Evolutionary conservation across 2,113 vertebrate species (phyloP).

Genomic region (Cryptotis parvus): DNA sequence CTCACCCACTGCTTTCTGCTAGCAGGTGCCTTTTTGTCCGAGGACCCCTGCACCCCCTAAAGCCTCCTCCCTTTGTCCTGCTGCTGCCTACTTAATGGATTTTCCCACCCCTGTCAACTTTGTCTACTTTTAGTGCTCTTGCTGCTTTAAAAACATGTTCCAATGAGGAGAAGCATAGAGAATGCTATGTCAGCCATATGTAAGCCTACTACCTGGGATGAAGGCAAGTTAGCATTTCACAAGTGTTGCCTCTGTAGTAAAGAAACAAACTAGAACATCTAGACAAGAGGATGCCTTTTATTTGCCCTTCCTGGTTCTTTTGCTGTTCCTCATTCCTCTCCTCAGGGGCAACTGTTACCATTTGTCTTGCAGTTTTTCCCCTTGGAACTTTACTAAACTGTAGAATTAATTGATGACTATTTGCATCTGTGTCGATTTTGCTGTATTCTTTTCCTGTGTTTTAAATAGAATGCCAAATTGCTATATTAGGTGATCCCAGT

Average conservation of each 20-base stretch:
- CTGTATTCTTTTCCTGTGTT: not conserved
- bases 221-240: not conserved
- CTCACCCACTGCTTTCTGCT: not conserved
- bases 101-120: not conserved
- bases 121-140: not conserved
- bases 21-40: not conserved
- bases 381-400: not conserved
- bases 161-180: not conserved
- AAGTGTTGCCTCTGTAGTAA: not conserved
- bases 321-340: not conserved
- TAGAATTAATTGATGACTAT: not conserved
- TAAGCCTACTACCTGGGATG: not conserved
- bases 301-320: not conserved
- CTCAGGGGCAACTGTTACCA: not conserved
- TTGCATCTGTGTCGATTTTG: not conserved
- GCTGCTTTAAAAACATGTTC: not conserved
- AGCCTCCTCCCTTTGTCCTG: not conserved
- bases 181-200: not conserved
- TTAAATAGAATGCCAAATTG: not conserved
- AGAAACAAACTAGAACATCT: not conserved
- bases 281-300: not conserved
- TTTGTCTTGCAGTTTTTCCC: conserved; percentile 39
- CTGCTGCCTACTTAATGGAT: not conserved
- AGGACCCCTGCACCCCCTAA: not conserved
- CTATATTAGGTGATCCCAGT: not conserved